Conservation (phyloP, 1,140 invertebrate genomes). For the Hydropsyche tenuis region DNA sequence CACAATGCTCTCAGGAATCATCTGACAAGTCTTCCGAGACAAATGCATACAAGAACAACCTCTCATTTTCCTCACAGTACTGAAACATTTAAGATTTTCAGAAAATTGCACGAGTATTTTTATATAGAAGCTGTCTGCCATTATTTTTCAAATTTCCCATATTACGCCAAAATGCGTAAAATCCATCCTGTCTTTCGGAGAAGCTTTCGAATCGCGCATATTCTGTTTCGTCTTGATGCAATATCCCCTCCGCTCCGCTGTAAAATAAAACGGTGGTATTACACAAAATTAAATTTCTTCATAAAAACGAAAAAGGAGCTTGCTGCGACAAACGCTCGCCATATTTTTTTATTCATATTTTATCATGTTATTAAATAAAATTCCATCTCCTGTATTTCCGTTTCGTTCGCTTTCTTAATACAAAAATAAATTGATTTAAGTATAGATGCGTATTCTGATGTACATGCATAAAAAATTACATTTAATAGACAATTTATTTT, state of each 20-base stretch:
- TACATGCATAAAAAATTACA: background rate
- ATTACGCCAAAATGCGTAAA: too few relatives aligned
- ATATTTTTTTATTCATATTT: background rate
- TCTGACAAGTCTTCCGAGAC: too few relatives aligned
- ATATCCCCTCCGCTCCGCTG: background rate
- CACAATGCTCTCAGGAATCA: too few relatives aligned
- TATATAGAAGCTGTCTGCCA: too few relatives aligned
- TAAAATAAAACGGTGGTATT: slow-evolving; percentile 15
- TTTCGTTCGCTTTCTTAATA: background rate
- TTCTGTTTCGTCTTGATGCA: slow-evolving; percentile 7
- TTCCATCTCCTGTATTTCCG: background rate
- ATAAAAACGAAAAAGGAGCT: background rate
- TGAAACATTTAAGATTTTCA: too few relatives aligned
- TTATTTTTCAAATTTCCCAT: too few relatives aligned
- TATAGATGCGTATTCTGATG: background rate
- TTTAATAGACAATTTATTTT: too few relatives aligned
- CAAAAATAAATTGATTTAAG: slow-evolving; percentile 4
- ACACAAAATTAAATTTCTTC: slow-evolving; percentile 22
- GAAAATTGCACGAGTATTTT: too few relatives aligned
- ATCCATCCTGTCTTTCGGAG: background rate
- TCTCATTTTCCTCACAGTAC: too few relatives aligned
- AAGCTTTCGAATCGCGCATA: background rate
- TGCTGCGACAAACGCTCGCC: background rate
- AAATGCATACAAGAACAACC: too few relatives aligned
- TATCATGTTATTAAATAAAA: too few relatives aligned